A percentile compares a stretch with the other conserved stretches of the same genome.
These are phyloP conservation scores for Triplophysa siluroides DNA, from an alignment of 2,113 vertebrate genomes.

Conservation along the genomic window DNA sequence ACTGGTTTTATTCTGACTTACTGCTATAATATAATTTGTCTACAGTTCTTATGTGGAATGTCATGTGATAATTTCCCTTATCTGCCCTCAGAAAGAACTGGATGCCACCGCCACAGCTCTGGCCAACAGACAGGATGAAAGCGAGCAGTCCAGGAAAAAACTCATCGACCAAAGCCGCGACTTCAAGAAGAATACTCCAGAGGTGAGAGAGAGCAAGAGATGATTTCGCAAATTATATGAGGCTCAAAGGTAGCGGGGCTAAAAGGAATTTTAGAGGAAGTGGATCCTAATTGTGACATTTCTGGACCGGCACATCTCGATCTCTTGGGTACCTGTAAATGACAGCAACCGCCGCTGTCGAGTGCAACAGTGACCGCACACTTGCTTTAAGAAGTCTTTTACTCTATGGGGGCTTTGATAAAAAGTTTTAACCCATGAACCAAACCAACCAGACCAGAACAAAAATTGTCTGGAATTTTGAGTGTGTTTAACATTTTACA, in stretches of 20 bases:
- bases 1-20: too few relatives aligned
- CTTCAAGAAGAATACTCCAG: constrained; percentile 92
- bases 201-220: constrained; percentile 74
- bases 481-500: too few relatives aligned
- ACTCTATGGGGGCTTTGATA: too few relatives aligned
- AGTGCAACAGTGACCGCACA: too few relatives aligned
- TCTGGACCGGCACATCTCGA: neutral
- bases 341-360: neutral
- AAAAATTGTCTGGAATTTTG: too few relatives aligned
- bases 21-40: too few relatives aligned
- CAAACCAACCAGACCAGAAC: too few relatives aligned
- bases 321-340: constrained; percentile 24
- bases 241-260: neutral
- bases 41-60: neutral
- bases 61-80: constrained; percentile 14
- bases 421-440: too few relatives aligned
- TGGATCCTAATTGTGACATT: neutral
- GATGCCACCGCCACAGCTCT: constrained; percentile 86
- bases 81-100: constrained; percentile 80
- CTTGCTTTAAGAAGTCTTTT: too few relatives aligned
- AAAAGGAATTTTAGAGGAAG: constrained; percentile 13
- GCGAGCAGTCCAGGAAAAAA: constrained; percentile 88
- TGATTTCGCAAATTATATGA: constrained; percentile 9
- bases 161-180: constrained; percentile 91
- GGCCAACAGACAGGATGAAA: constrained; percentile 92